phyloP scores from a whole-genome alignment of 2,888 invertebrate species.

The Euzetes globulus region DNA sequence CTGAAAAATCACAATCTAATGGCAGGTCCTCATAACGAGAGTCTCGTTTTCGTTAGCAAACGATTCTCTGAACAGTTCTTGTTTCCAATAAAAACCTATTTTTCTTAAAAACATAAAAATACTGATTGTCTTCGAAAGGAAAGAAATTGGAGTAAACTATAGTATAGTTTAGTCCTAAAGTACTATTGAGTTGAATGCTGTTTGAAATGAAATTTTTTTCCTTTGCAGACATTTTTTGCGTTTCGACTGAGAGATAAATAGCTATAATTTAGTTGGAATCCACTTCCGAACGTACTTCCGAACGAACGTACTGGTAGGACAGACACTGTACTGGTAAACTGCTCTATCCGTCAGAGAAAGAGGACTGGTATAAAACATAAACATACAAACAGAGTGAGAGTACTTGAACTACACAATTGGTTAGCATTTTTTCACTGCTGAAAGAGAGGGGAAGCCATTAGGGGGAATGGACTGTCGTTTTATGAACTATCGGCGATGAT shows the following conservation, averaged over 20 bases:
- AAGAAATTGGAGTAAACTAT: neutral
- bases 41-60: neutral
- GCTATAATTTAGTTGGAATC: conserved; percentile 8
- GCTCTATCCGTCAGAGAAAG: too few relatives aligned
- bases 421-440: too few relatives aligned
- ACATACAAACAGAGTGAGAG: too few relatives aligned
- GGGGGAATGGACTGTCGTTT: too few relatives aligned
- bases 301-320: too few relatives aligned
- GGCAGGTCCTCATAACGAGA: neutral
- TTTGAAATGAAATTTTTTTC: neutral
- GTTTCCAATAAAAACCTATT: neutral
- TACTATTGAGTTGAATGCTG: neutral
- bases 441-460: too few relatives aligned
- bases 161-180: neutral
- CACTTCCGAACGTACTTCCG: conserved; percentile 4
- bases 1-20: too few relatives aligned
- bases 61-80: neutral
- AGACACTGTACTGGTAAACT: too few relatives aligned
- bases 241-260: neutral
- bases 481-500: too few relatives aligned
- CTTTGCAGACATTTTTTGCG: neutral
- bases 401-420: too few relatives aligned
- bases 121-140: neutral
- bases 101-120: neutral
- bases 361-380: too few relatives aligned